A percentile compares a stretch with the other conserved stretches of the same genome.
Evolutionary conservation across 2,888 invertebrate genomes (phyloP).

Genomic region (Ichneumoninae sp.): DNA sequence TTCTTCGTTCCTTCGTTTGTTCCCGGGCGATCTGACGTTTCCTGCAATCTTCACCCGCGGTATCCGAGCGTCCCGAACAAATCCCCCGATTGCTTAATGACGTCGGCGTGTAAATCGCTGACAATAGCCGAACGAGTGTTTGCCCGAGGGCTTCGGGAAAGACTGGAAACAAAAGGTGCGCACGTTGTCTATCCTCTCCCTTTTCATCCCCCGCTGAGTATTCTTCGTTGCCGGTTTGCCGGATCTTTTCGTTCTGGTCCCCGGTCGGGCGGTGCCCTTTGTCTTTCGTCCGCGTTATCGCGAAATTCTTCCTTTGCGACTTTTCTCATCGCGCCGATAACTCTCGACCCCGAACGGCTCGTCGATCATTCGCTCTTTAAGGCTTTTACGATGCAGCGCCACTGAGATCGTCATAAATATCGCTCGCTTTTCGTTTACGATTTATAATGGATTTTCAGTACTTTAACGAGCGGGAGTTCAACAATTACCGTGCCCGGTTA

Average conservation of each 20-base stretch:
- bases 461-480: slow-evolving; percentile 16
- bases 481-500: slow-evolving; percentile 34
- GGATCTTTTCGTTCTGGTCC: slow-evolving; percentile 50
- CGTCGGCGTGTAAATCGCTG: slow-evolving; percentile 74
- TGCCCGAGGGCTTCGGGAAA: slow-evolving; percentile 66
- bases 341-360: slow-evolving; percentile 15
- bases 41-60: slow-evolving; percentile 49
- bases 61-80: slow-evolving; percentile 49
- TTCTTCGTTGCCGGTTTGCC: slow-evolving; percentile 60
- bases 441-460: background rate
- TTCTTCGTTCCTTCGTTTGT: slow-evolving; percentile 35
- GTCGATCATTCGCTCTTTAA: slow-evolving; percentile 16
- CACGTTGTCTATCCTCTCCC: slow-evolving; percentile 40
- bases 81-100: slow-evolving; percentile 73
- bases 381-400: background rate
- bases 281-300: slow-evolving; percentile 59
- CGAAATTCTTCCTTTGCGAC: slow-evolving; percentile 57
- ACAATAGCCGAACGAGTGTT: slow-evolving; percentile 69
- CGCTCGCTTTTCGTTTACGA: background rate
- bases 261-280: slow-evolving; percentile 63
- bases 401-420: slow-evolving; percentile 16
- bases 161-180: slow-evolving; percentile 71
- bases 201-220: slow-evolving; percentile 65
- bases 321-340: slow-evolving; percentile 48
- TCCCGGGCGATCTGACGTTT: slow-evolving; percentile 32